Evolutionary conservation across 2,113 vertebrate genomes (phyloP).

Genomic region (Serranochromis macrocephalus): DNA sequence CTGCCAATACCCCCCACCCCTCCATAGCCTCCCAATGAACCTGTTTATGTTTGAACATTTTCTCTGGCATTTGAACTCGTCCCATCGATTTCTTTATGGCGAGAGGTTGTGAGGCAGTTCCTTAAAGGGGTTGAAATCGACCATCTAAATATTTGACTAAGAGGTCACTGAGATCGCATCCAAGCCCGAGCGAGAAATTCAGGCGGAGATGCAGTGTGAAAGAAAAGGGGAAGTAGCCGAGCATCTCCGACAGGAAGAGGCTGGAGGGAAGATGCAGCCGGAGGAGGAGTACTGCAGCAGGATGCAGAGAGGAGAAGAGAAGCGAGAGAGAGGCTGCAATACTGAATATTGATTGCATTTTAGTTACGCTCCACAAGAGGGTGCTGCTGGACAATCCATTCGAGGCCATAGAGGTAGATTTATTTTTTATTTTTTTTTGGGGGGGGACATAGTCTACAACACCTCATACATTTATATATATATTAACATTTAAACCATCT

Average conservation of each 20-base stretch:
- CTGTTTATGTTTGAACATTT: slow-evolving; percentile 68
- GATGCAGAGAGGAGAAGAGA: slow-evolving; percentile 10
- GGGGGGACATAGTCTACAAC: not conserved
- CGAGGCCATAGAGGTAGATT: slow-evolving; percentile 5
- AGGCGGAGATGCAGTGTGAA: slow-evolving; percentile 1
- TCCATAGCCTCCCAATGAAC: slow-evolving; percentile 51
- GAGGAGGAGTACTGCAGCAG: slow-evolving; percentile 36
- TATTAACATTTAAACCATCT: slow-evolving; percentile 29
- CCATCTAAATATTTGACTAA: slow-evolving; percentile 75
- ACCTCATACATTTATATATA: slow-evolving; percentile 14
- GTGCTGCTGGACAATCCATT: slow-evolving; percentile 91
- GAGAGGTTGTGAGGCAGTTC: slow-evolving; percentile 48
- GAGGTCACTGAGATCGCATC: slow-evolving; percentile 49
- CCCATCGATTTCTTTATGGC: slow-evolving; percentile 62
- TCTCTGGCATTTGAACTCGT: slow-evolving; percentile 66
- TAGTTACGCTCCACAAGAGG: slow-evolving; percentile 85
- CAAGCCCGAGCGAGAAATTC: slow-evolving; percentile 36
- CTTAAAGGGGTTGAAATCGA: slow-evolving; percentile 67
- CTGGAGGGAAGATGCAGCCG: slow-evolving; percentile 9
- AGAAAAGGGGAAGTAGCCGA: slow-evolving; percentile 22
- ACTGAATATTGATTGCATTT: slow-evolving; percentile 21
- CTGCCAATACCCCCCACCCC: slow-evolving; percentile 13
- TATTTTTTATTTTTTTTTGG: not conserved
- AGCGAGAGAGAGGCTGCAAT: not conserved
- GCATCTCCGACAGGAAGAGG: slow-evolving; percentile 25